Evolutionary conservation across 2,888 invertebrate species (phyloP).

Genomic region (Andrena bucephala): DNA sequence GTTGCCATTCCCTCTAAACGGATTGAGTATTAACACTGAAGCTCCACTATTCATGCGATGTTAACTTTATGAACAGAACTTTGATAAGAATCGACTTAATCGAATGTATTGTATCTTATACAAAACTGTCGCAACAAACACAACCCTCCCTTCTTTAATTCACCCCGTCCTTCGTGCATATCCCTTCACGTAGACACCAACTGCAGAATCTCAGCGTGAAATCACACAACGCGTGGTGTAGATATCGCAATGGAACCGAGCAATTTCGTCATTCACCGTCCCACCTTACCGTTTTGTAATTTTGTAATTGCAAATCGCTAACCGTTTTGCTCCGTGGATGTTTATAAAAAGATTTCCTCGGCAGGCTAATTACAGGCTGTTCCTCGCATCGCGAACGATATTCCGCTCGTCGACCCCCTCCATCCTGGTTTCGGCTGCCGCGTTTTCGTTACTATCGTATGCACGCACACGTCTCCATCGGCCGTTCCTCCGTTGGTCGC

Average conservation of each 20-base stretch:
- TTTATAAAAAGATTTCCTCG: constrained; percentile 7
- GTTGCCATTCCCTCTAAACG: neutral
- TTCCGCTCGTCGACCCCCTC: neutral
- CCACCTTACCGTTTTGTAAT: neutral
- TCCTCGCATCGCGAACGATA: neutral
- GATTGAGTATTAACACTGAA: neutral
- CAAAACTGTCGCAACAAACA: too few relatives aligned
- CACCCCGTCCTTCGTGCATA: neutral
- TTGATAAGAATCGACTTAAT: too few relatives aligned
- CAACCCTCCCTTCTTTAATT: too few relatives aligned
- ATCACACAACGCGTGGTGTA: neutral
- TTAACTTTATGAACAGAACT: too few relatives aligned
- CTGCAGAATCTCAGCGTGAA: neutral
- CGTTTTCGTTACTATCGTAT: constrained; percentile 2
- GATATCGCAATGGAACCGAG: neutral
- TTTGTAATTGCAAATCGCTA: neutral
- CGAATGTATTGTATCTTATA: too few relatives aligned
- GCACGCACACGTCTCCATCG: constrained; percentile 3
- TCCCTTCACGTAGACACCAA: neutral
- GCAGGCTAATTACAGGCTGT: constrained; percentile 3
- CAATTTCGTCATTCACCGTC: constrained; percentile 6
- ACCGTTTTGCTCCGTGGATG: neutral
- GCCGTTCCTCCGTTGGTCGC: constrained; percentile 4
- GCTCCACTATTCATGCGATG: too few relatives aligned
- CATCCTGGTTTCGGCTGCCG: neutral